Base-by-base conservation (phyloP, 2,888 invertebrate species). In the Ametastegia equiseti region DNA sequence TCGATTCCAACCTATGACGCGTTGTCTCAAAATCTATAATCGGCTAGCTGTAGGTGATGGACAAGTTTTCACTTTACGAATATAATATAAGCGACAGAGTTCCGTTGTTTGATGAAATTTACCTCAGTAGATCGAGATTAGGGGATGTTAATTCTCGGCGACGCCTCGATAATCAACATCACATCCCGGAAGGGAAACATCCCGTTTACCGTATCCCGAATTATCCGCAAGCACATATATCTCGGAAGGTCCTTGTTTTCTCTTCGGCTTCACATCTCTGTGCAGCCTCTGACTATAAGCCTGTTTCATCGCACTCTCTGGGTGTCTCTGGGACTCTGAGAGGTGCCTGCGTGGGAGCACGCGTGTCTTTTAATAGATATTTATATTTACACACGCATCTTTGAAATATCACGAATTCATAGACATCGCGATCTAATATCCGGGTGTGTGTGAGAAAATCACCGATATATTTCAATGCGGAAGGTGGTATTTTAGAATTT, bases 361-460 rank as follows among this genome's bases (percentile, higher is more conserved):
- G 7, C 15, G 71, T 71, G 47, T 71, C 71, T 71, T 42, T 71
- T 47, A 45, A 71, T 71, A 71, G 71, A 27, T 27, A 71, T n/a
- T n/a, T 13, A 45, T 45, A 71, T 71, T 71, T 7, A 27, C 15
- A 71, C 36, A 71, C 71, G 30, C 54, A 19, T 9, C 27, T 27
- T 47, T 36, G 45, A 60, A 15, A 30, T 9, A 60, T 30, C 1
- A 11, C 60, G 19, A 67, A 67, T 67, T 39, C 27, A 67, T 39
- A 39, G 36, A 23, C 39, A 30, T 63, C 30, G 63, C 30, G n/a
- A 63, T n/a, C n/a, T n/a, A n/a, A n/a, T n/a, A n/a, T n/a, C n/a
- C n/a, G n/a, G n/a, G n/a, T n/a, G 13, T n/a, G 36, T 36, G 7
- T 36, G 63, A 65, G 5, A 65, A n/a, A 27, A 3, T 15, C 4